Evolutionary conservation across 2,113 vertebrate genomes (phyloP).

Genomic region (human): GRCh38 chr1:110619001-110619500

Average conservation of each 20-base stretch:
- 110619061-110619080: conserved; percentile 49
- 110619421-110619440: neutral
- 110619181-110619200: neutral
- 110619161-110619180: neutral
- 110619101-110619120: conserved; percentile 16
- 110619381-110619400: neutral
- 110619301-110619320: neutral
- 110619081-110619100: conserved; percentile 40
- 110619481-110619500: neutral
- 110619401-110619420: neutral
- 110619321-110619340: neutral
- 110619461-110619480: neutral
- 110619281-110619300: neutral
- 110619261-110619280: neutral
- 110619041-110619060: neutral
- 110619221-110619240: neutral
- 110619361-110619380: neutral
- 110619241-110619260: neutral
- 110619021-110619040: neutral
- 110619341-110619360: neutral
- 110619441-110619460: neutral
- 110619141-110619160: neutral
- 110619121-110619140: neutral
- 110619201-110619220: neutral
- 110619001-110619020: neutral